Evolutionary conservation across 2,113 vertebrate genomes (phyloP).

Genomic region (Cyanoderma ruficeps): DNA sequence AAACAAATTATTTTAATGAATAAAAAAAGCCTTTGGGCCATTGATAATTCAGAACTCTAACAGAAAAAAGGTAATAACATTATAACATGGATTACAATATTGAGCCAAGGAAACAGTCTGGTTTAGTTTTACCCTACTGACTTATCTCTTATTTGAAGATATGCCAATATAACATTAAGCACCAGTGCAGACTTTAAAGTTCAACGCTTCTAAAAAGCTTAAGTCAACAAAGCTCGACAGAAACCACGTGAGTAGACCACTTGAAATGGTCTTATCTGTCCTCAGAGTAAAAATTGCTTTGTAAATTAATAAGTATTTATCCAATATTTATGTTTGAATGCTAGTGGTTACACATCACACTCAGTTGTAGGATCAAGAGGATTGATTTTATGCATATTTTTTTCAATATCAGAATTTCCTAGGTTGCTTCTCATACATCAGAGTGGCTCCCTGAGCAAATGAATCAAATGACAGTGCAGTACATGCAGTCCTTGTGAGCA

Average conservation of each 20-base stretch:
- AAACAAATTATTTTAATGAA: conserved; percentile 46
- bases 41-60: conserved; percentile 10
- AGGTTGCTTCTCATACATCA: neutral
- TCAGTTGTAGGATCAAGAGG: neutral
- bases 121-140: neutral
- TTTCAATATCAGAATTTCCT: neutral
- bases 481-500: neutral
- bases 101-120: neutral
- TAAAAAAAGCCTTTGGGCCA: conserved; percentile 24
- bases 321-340: neutral
- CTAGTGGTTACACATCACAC: neutral
- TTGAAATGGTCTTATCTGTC: neutral
- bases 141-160: neutral
- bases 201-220: neutral
- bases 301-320: neutral
- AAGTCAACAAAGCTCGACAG: neutral
- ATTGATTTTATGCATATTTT: neutral
- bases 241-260: neutral
- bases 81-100: neutral
- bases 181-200: neutral
- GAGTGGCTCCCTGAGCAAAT: neutral
- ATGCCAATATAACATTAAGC: neutral
- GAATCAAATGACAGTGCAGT: neutral
- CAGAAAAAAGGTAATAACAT: neutral
- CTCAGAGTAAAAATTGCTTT: neutral